Conservation (phyloP, 1,140 invertebrate genomes). For the Battus philenor region DNA sequence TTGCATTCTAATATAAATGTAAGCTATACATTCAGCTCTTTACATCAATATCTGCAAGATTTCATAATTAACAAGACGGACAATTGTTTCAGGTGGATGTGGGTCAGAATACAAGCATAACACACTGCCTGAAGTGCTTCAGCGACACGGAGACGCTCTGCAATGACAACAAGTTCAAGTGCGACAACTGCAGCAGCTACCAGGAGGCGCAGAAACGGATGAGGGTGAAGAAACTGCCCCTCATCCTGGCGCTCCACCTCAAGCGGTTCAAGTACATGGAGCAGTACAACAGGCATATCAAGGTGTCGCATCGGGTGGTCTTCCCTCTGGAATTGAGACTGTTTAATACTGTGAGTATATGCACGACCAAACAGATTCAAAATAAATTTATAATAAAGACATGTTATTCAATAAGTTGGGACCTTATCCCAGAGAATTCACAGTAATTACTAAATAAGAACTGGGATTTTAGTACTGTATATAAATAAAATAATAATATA, state of each 20-base stretch:
- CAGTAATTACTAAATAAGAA: no score
- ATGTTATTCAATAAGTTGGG: no score
- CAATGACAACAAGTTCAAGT: conserved; percentile 99
- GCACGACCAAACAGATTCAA: no score
- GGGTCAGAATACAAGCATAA: conserved; percentile 99
- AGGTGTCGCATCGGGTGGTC: conserved; percentile 98
- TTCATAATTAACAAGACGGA: no score
- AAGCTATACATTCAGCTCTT: no score
- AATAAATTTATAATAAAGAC: no score
- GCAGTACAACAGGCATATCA: conserved; percentile 98
- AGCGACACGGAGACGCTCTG: conserved; percentile 99
- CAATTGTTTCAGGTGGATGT: conserved; percentile 94
- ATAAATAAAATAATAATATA: no score
- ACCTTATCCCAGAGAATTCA: no score
- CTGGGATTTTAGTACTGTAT: no score
- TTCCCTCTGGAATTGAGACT: conserved; percentile 98
- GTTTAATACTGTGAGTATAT: conserved; percentile 96
- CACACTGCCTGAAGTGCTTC: conserved; percentile 97
- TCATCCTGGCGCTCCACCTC: conserved; percentile 97
- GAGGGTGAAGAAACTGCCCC: conserved; percentile 98
- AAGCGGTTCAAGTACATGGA: conserved; percentile 99
- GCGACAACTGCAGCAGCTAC: conserved; percentile 99
- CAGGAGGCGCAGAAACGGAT: conserved; percentile 99
- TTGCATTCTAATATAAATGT: no score
- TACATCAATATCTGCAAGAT: no score